Base-by-base conservation (phyloP, 2,113 vertebrate species). In the Orientallactaga bullata region DNA sequence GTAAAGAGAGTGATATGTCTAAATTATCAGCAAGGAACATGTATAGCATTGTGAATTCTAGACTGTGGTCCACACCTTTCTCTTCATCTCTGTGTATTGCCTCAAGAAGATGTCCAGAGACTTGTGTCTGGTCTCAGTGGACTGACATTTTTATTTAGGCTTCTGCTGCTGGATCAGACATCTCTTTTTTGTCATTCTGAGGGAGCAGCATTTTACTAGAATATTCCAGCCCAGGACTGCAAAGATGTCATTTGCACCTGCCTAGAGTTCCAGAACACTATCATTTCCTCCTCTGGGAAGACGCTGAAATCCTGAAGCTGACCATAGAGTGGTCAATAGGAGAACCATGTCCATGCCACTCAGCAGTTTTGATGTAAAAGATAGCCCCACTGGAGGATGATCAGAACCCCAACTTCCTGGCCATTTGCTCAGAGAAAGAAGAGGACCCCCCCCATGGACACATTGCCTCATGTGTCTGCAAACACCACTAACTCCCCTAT, bases 41-140 rank as follows among this genome's bases (percentile, higher is more conserved):
- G 0, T 0, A 5, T 0, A 11, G 1, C 66, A 2, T 6, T 20
- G 55, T 37, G 47, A 3, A 17, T n/a, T 65, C 32, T 66, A 37
- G 60, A 11, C 4, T 3, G 9, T 74, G 1, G 17, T 16, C 9
- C 2, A 7, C 6, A 60, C 13, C 2, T 13, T 2, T n/a, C 12
- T 2, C 6, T 24, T 4, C 2, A 15, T 26, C 63, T 47, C 60
- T 16, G 0, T 35, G 3, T 8, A 6, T 15, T 24, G 0, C 42
- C 84, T 51, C 35, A 24, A 13, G 6, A 66, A 87, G 72, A 42
- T 13, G n/a, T 20, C 30, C 32, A 63, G 32, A 0, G 60, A 6
- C 23, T 63, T 21, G 18, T 3, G 0, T 26, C 74, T 37, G 47
- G 30, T 6, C 13, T 0, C 30, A n/a, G 30, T 28, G 47, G 76